Base-by-base conservation (phyloP, 1,140 invertebrate genomes). In the Hormaphis cornu region DNA sequence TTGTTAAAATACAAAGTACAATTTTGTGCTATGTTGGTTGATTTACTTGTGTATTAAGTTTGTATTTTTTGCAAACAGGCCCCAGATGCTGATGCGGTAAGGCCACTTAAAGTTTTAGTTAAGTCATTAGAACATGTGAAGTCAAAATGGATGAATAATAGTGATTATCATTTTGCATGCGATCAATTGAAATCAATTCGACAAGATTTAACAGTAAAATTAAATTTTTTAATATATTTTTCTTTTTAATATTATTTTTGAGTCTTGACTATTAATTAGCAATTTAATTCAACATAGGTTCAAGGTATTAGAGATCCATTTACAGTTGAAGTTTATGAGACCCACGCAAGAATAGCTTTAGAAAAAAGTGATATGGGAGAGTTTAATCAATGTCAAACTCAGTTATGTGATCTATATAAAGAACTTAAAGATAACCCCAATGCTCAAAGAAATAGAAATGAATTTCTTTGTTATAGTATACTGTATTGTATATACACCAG, bases 331-430 rank as follows among this genome's bases (percentile, higher is more conserved):
- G 97, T 98, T 12, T 99, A 99, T 81, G 96, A 99, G 83, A 97
- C 93, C 2, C 96, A 99, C 83, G 96, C 94, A 10, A 82, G 94
- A 69, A 94, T 98, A 76, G 95, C 95, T 59, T 82, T 98, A 76
- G 95, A 98, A 78, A 96, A 94, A 79, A 91, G 92, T 48, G 96
- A 99, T 77, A 93, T 97, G 78, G 94, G 96, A 78, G 96, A 98
- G 78, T 98, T 98, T 77, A 98, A 98, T 82, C 96, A 98, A 77
- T 98, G 96, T 79, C 96, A 98, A 81, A 96, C 94, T 42, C 96
- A 98, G 80, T 80, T 99, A 28, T 91, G 92, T 82, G 89, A 93
- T 82, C 82, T 99, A 10, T 98, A 96, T 78, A 78, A 83, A 69
- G 88, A 91, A 76, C 78, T 88, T 28, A 87, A 86, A 63, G 85